Base-by-base conservation (phyloP, 1,140 invertebrate genomes). In the Bactericera cockerelli region DNA sequence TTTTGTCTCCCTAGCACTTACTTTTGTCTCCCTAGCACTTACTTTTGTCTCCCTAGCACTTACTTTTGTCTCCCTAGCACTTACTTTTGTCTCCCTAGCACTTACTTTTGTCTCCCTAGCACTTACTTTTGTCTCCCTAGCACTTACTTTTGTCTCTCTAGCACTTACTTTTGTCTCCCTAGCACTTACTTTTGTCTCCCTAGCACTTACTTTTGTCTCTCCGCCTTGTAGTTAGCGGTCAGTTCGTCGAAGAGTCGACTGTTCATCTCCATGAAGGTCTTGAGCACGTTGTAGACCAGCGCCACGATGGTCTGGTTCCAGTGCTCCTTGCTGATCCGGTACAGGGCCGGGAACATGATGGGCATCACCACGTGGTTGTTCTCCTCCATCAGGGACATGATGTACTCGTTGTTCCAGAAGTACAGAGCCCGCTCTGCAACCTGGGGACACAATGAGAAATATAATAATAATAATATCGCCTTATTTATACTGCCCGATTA, bases 191-290 rank as follows among this genome's bases (percentile, higher is more conserved):
- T n/a, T n/a, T n/a, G n/a, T n/a, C n/a, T n/a, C n/a, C n/a, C n/a
- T n/a, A n/a, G n/a, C 16, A 78, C 82, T 81, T 79, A 97, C 93
- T 93, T 95, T 82, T 96, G 92, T 74, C 91, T 78, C 75, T 97
- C 93, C 66, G 90, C 87, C 77, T 98, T 97, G 76, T 97, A 98
- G 73, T 91, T 93, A 69, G 93, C 89, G 67, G 94, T 96, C 69
- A 98, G 86, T 74, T 98, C 92, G 75, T 99, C 94, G 75, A 99
- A 99, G 33, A 99, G 80, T 75, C 95, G 97, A 67, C 93, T 94
- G 78, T 99, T 98, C 91, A 99, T 98, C 76, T 99, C 95, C 95
- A 98, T 99, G 74, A 99, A 98, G 61, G 96, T 87, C 76, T 99
- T 98, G 67, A 99, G 81, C 69, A 98, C 95, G 75, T 99, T 99